These are phyloP conservation scores for Rattus rattus DNA, from an alignment of 2,113 vertebrate species.

Conservation along the genomic window DNA sequence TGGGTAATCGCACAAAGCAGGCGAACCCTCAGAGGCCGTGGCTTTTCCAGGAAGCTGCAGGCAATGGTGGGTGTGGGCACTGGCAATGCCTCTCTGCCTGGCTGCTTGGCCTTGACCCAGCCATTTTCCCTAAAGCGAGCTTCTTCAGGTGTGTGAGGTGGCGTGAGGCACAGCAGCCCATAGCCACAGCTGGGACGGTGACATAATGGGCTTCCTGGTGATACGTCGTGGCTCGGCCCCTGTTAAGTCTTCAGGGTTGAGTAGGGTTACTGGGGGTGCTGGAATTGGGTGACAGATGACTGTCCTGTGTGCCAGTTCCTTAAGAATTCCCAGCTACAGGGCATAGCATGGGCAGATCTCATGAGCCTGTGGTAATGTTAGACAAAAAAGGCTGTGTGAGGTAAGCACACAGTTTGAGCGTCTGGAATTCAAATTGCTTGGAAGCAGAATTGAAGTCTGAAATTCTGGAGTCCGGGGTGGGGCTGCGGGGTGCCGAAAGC, in stretches of 20 bases:
- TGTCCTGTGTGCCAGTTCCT: neutral
- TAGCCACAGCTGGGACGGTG: rapidly evolving
- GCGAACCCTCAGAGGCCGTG: neutral
- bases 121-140: neutral
- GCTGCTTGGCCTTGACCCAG: neutral
- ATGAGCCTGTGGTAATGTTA: neutral
- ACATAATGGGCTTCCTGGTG: too few species aligned
- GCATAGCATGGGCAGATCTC: neutral
- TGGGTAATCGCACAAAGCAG: too few species aligned
- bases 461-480: neutral
- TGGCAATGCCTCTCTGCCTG: neutral
- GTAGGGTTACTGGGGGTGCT: rapidly evolving
- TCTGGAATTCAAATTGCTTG: neutral
- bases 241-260: rapidly evolving
- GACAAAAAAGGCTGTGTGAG: neutral
- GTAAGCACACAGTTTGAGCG: neutral
- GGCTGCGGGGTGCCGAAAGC: neutral
- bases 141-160: neutral
- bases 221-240: neutral
- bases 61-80: neutral
- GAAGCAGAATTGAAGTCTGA: neutral
- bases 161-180: too few species aligned
- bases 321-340: neutral
- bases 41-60: neutral
- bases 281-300: neutral